Evolutionary conservation across 1,140 invertebrate species (phyloP).

Genomic region (Trinorchestia longiramus): DNA sequence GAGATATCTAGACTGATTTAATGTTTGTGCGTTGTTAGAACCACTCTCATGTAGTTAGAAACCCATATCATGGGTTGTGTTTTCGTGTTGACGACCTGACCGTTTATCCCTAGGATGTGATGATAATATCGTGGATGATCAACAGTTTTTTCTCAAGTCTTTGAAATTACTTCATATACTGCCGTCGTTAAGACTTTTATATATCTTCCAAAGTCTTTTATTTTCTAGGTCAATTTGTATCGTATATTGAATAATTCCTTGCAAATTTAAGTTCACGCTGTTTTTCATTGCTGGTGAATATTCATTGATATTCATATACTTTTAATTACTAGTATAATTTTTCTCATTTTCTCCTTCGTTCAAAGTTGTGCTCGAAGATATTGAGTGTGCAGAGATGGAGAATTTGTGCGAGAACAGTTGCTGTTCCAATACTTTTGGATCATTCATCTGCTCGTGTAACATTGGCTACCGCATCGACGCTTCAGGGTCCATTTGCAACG

Average conservation of each 20-base stretch:
- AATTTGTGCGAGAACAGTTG: constrained; percentile 85
- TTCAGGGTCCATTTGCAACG: constrained; percentile 80
- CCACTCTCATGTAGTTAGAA: too few relatives aligned
- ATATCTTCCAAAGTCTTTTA: neutral
- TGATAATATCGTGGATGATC: too few relatives aligned
- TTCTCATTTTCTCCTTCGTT: neutral
- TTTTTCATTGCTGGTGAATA: neutral
- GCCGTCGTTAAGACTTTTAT: neutral
- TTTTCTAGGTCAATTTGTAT: neutral
- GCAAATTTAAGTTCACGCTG: neutral
- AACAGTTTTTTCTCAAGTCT: too few relatives aligned
- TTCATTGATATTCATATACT: neutral
- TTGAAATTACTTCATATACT: neutral
- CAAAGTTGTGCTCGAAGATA: constrained; percentile 82
- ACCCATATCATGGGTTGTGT: too few relatives aligned
- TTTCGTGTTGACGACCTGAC: too few relatives aligned
- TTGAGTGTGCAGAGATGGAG: constrained; percentile 85
- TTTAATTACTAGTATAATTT: neutral
- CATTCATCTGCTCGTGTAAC: constrained; percentile 84
- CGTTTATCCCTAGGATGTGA: too few relatives aligned
- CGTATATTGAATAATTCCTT: neutral
- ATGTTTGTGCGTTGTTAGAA: too few relatives aligned
- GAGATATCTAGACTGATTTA: too few relatives aligned
- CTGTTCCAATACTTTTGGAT: constrained; percentile 90
- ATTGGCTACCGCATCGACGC: constrained; percentile 80